Conservation (phyloP, 2,888 invertebrate species). For the Cephus pulcher region DNA sequence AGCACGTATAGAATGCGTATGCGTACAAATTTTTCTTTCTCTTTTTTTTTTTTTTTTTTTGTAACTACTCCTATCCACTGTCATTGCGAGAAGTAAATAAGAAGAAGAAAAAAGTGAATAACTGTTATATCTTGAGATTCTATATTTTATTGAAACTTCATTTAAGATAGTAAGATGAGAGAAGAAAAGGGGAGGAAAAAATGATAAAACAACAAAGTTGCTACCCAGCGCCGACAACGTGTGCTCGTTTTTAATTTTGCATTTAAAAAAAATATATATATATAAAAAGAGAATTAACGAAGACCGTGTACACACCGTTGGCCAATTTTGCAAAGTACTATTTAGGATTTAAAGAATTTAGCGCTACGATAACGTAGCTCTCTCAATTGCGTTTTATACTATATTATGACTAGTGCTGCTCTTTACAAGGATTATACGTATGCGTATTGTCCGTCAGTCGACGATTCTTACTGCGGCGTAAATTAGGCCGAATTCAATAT, state of each 20-base stretch:
- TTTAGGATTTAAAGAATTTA: conserved; percentile 59
- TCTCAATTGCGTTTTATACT: conserved; percentile 44
- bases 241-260: background rate
- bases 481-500: background rate
- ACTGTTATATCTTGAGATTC: background rate
- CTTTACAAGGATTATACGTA: conserved; percentile 38
- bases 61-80: background rate
- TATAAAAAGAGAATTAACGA: conserved; percentile 6
- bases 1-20: background rate
- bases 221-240: background rate
- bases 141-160: background rate
- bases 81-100: background rate
- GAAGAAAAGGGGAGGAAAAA: background rate
- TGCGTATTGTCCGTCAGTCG: background rate
- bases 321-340: conserved; percentile 50
- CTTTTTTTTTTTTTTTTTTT: too few species aligned
- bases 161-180: background rate
- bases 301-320: conserved; percentile 42
- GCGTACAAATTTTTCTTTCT: background rate
- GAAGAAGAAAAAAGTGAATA: background rate
- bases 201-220: background rate
- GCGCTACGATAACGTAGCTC: conserved; percentile 51
- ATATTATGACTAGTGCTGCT: conserved; percentile 26
- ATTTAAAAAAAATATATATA: conserved; percentile 15
- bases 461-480: background rate